Percentiles rank a stretch among this genome's conserved stretches.
Evolutionary conservation across 2,888 invertebrate genomes (phyloP).

Genomic region (Girardia tigrina): DNA sequence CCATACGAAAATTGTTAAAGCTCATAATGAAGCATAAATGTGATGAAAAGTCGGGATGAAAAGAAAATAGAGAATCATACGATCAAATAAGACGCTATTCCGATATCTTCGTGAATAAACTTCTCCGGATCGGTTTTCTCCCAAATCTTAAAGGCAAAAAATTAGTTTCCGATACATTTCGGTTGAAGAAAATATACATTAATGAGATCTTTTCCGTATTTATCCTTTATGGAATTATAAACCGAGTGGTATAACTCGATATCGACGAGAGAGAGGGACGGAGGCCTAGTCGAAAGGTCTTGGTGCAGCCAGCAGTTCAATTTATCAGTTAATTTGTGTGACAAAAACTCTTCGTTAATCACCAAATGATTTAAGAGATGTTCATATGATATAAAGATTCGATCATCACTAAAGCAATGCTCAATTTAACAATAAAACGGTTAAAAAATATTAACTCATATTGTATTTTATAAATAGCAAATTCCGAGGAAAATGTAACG

Average conservation of each 20-base stretch:
- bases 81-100: slow-evolving; percentile 56
- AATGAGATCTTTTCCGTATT: slow-evolving; percentile 32
- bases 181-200: background rate
- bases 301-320: slow-evolving; percentile 30
- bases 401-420: background rate
- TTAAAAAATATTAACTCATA: background rate
- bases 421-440: background rate
- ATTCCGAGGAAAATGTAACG: background rate
- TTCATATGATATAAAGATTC: background rate
- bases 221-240: slow-evolving; percentile 21
- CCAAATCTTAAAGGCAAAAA: slow-evolving; percentile 56
- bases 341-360: slow-evolving; percentile 11
- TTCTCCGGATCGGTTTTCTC: slow-evolving; percentile 83
- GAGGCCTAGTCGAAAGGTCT: background rate
- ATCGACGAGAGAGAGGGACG: background rate
- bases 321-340: background rate
- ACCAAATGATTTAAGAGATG: background rate
- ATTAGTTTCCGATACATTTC: background rate
- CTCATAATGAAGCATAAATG: too few species aligned
- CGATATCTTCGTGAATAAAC: slow-evolving; percentile 87
- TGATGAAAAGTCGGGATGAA: too few species aligned
- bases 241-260: slow-evolving; percentile 4
- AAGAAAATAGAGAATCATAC: too few species aligned
- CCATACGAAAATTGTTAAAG: too few species aligned
- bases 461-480: background rate